These are phyloP conservation scores for Hydra vulgaris DNA, from an alignment of 30 jellyfish, hydroid and myxozoan genomes.

Conservation along the genomic window DNA sequence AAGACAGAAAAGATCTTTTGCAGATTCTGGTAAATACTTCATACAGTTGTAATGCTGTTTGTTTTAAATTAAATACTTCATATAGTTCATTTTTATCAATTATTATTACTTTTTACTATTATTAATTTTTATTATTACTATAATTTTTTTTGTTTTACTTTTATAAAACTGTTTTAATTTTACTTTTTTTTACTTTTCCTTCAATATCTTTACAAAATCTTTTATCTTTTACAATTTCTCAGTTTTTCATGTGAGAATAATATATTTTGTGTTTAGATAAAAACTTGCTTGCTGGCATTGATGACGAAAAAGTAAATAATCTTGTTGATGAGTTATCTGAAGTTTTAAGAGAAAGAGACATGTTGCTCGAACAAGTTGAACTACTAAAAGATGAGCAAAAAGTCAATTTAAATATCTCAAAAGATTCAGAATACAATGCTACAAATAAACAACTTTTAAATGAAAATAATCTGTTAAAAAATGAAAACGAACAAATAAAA, in stretches of 20 bases:
- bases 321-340: constrained; percentile 34
- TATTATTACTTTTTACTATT: too few relatives aligned
- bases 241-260: too few relatives aligned
- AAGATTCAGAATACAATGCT: not conserved
- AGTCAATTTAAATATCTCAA: constrained; percentile 7
- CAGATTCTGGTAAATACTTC: constrained; percentile 25
- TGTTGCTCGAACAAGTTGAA: constrained; percentile 57
- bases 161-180: too few relatives aligned
- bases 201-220: too few relatives aligned
- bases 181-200: too few relatives aligned
- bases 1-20: constrained; percentile 25
- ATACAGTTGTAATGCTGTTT: not conserved
- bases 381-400: constrained; percentile 32
- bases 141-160: too few relatives aligned
- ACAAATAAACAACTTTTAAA: constrained; percentile 10
- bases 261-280: too few relatives aligned
- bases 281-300: not conserved
- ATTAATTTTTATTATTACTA: too few relatives aligned
- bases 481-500: constrained; percentile 21
- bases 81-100: too few relatives aligned
- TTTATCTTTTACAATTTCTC: too few relatives aligned
- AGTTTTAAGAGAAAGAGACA: constrained; percentile 55
- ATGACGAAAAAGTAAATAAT: constrained; percentile 50
- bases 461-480: constrained; percentile 40
- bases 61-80: too few relatives aligned